These are phyloP conservation scores for Anseranas semipalmata DNA, from an alignment of 2,113 vertebrate genomes.

Conservation along the genomic window DNA sequence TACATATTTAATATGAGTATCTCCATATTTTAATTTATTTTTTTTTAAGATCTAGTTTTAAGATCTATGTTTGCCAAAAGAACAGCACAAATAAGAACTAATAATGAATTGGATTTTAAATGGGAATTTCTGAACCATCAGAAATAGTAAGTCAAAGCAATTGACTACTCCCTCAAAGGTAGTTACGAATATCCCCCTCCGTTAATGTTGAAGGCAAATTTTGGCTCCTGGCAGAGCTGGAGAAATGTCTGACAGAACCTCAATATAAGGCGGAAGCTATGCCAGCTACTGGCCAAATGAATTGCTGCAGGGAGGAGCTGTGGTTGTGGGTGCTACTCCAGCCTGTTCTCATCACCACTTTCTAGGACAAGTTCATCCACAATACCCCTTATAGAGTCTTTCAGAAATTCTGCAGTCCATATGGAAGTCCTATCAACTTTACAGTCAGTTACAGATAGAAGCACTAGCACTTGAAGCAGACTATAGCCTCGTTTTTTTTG, in stretches of 20 bases:
- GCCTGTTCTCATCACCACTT: background rate
- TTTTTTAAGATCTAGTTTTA: background rate
- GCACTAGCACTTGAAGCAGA: background rate
- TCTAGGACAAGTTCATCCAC: background rate
- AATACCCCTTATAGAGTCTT: background rate
- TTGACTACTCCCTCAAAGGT: background rate
- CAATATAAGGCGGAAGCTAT: background rate
- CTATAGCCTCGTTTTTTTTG: background rate
- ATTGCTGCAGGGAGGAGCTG: background rate
- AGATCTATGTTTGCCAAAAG: background rate
- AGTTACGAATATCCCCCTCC: background rate
- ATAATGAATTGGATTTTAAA: background rate
- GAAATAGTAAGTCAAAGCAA: background rate
- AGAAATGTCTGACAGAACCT: background rate
- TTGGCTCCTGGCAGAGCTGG: background rate
- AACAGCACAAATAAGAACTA: background rate
- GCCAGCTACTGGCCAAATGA: background rate
- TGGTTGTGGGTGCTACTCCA: background rate
- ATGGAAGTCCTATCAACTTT: background rate
- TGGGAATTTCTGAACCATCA: background rate
- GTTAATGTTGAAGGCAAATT: background rate
- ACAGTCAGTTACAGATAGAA: background rate
- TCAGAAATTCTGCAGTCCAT: background rate
- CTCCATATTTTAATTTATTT: background rate
- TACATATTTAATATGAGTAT: background rate